Conservation (phyloP, 2,888 invertebrate species). For the Orgyia antiqua region DNA sequence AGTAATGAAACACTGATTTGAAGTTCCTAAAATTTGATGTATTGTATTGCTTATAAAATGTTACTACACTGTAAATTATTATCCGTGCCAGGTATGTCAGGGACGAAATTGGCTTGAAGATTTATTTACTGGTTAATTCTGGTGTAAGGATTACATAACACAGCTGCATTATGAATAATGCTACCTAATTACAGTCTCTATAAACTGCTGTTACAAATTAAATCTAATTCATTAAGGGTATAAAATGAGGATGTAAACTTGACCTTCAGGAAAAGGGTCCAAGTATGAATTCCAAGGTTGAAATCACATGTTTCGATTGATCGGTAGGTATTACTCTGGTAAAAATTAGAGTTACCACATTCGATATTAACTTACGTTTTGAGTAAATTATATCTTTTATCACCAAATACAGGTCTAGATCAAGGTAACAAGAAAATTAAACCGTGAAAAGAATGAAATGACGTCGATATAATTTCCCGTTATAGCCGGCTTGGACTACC, state of each 20-base stretch:
- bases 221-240: constrained; percentile 4
- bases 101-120: constrained; percentile 47
- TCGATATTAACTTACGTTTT: constrained; percentile 8
- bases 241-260: constrained; percentile 52
- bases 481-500: constrained; percentile 43
- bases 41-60: no score
- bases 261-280: constrained; percentile 50
- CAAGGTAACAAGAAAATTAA: no score
- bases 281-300: constrained; percentile 38
- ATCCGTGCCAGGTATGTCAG: constrained; percentile 67
- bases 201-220: constrained; percentile 4
- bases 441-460: constrained; percentile 37
- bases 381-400: no score
- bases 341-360: no score
- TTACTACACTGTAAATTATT: no score
- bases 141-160: constrained; percentile 66
- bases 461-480: constrained; percentile 48
- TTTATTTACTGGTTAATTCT: constrained; percentile 55
- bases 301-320: constrained; percentile 49
- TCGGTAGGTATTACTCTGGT: background rate
- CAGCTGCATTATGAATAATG: constrained; percentile 17
- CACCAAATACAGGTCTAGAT: no score
- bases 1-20: no score
- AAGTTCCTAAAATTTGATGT: no score
- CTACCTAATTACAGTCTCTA: constrained; percentile 8